A percentile compares a stretch with the other conserved stretches of the same genome.
phyloP scores from a whole-genome alignment of 1,140 invertebrate species.

The Trichonephila inaurata region DNA sequence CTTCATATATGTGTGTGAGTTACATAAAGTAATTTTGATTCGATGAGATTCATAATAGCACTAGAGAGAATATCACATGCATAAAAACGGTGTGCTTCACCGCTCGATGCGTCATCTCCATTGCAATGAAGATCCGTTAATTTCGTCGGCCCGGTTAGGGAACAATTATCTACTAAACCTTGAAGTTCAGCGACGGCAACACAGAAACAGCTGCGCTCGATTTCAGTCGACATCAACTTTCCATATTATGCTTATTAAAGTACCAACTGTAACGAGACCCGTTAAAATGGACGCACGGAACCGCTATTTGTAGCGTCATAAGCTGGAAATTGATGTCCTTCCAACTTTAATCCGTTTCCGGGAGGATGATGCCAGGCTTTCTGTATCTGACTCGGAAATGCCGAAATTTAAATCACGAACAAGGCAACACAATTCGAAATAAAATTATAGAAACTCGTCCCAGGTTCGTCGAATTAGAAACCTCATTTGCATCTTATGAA shows the following conservation, averaged over 20 bases:
- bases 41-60: too few relatives aligned
- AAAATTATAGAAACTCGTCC: slow-evolving; percentile 46
- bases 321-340: slow-evolving; percentile 36
- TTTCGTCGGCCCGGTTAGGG: neutral
- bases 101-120: neutral
- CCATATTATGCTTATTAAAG: slow-evolving; percentile 37
- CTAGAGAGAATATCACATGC: too few relatives aligned
- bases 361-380: neutral
- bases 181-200: neutral
- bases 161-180: slow-evolving; percentile 13
- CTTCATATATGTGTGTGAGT: too few relatives aligned
- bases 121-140: slow-evolving; percentile 13
- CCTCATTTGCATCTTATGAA: slow-evolving; percentile 65
- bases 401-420: slow-evolving; percentile 43
- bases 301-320: slow-evolving; percentile 3
- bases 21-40: too few relatives aligned
- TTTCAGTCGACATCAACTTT: slow-evolving; percentile 33
- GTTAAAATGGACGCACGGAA: slow-evolving; percentile 2
- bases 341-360: slow-evolving; percentile 34
- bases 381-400: neutral
- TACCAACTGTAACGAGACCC: slow-evolving; percentile 18
- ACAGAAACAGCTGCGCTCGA: neutral
- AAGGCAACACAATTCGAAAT: slow-evolving; percentile 39
- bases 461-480: slow-evolving; percentile 36
- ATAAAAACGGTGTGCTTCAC: too few relatives aligned